Base-by-base conservation (phyloP, 23 tunicate genomes). In the Trididemnum nubilum region DNA sequence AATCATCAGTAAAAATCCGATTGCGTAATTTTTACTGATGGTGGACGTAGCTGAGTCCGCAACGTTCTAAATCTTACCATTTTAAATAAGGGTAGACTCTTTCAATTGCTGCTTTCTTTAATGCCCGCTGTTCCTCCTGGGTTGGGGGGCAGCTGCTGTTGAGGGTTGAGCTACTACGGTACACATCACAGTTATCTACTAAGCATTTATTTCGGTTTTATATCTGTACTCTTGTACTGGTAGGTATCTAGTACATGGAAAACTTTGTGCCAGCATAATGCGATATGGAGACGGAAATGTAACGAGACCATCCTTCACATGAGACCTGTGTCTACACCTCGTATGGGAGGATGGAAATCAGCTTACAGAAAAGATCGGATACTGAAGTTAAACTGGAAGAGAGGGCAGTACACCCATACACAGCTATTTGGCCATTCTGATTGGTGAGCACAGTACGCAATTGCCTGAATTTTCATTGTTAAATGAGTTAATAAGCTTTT, bases 201-300 rank as follows among this genome's bases (percentile, higher is more conserved):
- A n/a, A n/a, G n/a, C n/a, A n/a, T n/a, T n/a, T n/a, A n/a, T n/a
- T n/a, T n/a, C n/a, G n/a, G n/a, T n/a, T n/a, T n/a, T n/a, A n/a
- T 9, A 12, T 49, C 57, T 18, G 57, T 9, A 49, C 57, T 49
- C 12, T 18, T 9, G 57, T 49, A 49, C 18, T 12, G 12, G 12
- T 38, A 88, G 87, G 97, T 91, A 0, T 91, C 97, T 7, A 76
- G 50, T 4, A 74, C 76, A 1, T 91, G 97, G 97, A 36, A 75
- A 21, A 40, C 51, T 29, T 40, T 85, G 65, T 85, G 97, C 54
- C 76, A 72, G 71, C 70, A 81, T 50, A 83, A 83, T 51, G 33
- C 39, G 28, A 35, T 94, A 52, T 90, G 95, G 95, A 70, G 72
- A 34, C 38, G 82, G 58, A 89, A 89, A 66, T 88, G 98, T 36